Percentiles rank a stretch among this genome's conserved stretches.
These are phyloP conservation scores for Sebastes oblongus DNA, from an alignment of 2,797 vertebrate species.

Conservation along the genomic window DNA sequence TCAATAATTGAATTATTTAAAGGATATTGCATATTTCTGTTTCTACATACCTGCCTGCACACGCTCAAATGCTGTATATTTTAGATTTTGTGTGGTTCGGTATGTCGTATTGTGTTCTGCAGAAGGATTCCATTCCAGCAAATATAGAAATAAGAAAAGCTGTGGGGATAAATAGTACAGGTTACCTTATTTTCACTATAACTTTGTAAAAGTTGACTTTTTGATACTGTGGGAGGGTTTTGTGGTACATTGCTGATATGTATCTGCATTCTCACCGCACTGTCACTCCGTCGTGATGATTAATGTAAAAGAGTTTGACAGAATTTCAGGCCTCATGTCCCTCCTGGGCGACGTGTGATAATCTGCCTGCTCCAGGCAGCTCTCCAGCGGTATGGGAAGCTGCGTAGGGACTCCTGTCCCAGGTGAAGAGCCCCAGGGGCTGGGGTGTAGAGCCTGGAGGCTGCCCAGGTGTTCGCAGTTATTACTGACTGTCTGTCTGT, in stretches of 20 bases:
- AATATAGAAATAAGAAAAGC: neutral
- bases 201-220: conserved; percentile 63
- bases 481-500: conserved; percentile 71
- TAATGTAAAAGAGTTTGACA: conserved; percentile 79
- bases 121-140: neutral
- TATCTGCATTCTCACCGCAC: conserved; percentile 61
- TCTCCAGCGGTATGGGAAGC: conserved; percentile 58
- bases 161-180: neutral
- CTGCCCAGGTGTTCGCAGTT: conserved; percentile 80
- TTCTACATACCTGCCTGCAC: neutral
- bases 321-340: conserved; percentile 74
- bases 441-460: conserved; percentile 75
- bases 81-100: conserved; percentile 1
- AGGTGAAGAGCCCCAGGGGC: conserved; percentile 82
- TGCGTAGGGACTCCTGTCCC: conserved; percentile 64
- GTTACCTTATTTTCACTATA: conserved; percentile 24
- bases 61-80: neutral
- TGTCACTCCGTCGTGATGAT: conserved; percentile 73
- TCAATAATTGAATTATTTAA: neutral
- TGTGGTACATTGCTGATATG: conserved; percentile 39
- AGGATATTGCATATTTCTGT: neutral
- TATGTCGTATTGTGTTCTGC: neutral
- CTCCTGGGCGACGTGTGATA: conserved; percentile 76
- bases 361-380: conserved; percentile 69
- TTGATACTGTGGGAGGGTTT: conserved; percentile 26